These are phyloP conservation scores for Drosophila paucipuncta DNA, from an alignment of 2,888 invertebrate species.

Conservation along the genomic window DNA sequence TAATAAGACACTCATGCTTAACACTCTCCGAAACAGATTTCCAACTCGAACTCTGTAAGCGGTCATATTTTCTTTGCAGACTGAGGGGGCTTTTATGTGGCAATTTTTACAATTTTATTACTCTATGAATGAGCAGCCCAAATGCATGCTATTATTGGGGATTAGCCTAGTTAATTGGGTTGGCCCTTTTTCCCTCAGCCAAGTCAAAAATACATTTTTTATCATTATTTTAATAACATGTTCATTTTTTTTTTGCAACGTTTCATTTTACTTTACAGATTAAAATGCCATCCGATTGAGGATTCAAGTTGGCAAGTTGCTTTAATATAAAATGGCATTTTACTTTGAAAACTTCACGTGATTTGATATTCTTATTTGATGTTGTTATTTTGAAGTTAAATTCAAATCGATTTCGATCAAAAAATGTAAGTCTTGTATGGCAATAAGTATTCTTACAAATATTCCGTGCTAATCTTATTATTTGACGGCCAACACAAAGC, in stretches of 20 bases:
- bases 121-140: neutral
- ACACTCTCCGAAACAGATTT: neutral
- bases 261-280: neutral
- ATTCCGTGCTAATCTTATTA: neutral
- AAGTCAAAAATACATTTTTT: neutral
- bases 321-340: neutral
- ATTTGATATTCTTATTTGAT: neutral
- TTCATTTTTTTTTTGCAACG: neutral
- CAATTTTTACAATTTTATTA: neutral
- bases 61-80: neutral
- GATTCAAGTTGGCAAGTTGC: neutral
- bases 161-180: neutral
- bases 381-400: neutral
- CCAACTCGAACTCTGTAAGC: neutral
- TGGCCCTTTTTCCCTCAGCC: neutral
- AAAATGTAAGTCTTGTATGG: neutral
- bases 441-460: neutral
- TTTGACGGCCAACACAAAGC: constrained; percentile 63
- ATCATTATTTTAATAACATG: neutral
- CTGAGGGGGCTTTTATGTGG: neutral
- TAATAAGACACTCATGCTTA: neutral
- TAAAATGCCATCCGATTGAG: neutral
- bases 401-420: neutral
- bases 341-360: neutral
- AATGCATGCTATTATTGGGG: neutral